Percentiles rank a stretch among this genome's conserved stretches.
phyloP scores from a whole-genome alignment of 1,140 invertebrate genomes.

The Microplitis demolitor region DNA sequence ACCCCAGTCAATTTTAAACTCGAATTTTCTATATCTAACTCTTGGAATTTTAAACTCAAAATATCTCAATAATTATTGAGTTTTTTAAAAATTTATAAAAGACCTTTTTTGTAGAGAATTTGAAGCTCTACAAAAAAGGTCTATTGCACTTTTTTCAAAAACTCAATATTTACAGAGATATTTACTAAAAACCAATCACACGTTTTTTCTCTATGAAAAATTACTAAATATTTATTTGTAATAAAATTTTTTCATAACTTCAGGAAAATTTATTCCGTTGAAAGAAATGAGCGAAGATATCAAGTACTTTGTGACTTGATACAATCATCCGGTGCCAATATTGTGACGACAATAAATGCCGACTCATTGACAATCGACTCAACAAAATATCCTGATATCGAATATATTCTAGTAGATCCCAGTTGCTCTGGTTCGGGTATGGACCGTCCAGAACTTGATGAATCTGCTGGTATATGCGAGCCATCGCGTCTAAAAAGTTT shows the following conservation, averaged over 20 bases:
- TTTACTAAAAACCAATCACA: too few relatives aligned
- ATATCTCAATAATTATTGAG: too few relatives aligned
- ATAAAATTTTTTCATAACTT: constrained; percentile 10
- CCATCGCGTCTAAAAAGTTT: constrained; percentile 70
- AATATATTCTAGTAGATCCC: constrained; percentile 93
- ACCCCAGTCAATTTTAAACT: too few relatives aligned
- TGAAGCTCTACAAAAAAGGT: too few relatives aligned
- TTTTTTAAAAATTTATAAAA: too few relatives aligned
- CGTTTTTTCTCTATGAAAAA: too few relatives aligned
- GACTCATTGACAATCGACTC: constrained; percentile 75
- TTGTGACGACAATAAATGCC: constrained; percentile 68
- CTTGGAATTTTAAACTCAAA: too few relatives aligned
- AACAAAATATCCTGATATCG: constrained; percentile 71
- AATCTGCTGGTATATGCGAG: constrained; percentile 46
- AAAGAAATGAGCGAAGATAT: constrained; percentile 73
- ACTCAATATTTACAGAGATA: too few relatives aligned
- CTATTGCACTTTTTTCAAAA: too few relatives aligned
- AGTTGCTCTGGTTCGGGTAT: constrained; percentile 94
- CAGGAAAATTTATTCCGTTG: constrained; percentile 81
- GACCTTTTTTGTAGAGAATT: too few relatives aligned
- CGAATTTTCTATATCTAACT: too few relatives aligned
- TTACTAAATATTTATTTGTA: neutral
- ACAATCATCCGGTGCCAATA: constrained; percentile 66
- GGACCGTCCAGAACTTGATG: constrained; percentile 61
- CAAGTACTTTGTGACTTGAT: constrained; percentile 70